Evolutionary conservation across 2,113 vertebrate genomes (phyloP).

Genomic region (Lamprologus callipterus): DNA sequence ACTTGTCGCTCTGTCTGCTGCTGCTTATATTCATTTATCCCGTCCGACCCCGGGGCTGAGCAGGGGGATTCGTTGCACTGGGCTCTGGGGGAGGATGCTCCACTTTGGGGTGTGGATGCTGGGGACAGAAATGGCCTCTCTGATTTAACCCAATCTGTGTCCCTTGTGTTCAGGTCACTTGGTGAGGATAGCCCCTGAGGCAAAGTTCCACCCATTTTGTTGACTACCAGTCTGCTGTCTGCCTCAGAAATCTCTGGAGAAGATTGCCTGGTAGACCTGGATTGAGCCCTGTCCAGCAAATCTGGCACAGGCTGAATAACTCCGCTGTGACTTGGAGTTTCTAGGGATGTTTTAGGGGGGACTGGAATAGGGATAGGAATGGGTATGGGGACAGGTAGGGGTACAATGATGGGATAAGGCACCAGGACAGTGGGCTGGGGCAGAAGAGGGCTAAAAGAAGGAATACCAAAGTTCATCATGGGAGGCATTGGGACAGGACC

Average conservation of each 20-base stretch:
- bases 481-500: conserved; percentile 86
- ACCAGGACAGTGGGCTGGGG: conserved; percentile 90
- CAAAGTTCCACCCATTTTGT: conserved; percentile 34
- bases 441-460: conserved; percentile 86
- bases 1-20: conserved; percentile 83
- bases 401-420: conserved; percentile 93
- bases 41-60: conserved; percentile 65
- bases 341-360: conserved; percentile 76
- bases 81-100: conserved; percentile 71
- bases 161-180: conserved; percentile 73
- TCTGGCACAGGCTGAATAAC: conserved; percentile 85
- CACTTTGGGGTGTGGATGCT: conserved; percentile 71
- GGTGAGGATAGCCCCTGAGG: conserved; percentile 76
- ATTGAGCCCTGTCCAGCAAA: conserved; percentile 63
- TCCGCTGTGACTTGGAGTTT: conserved; percentile 79
- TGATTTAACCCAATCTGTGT: conserved; percentile 74
- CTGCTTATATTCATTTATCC: conserved; percentile 82
- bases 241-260: conserved; percentile 58
- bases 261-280: conserved; percentile 72
- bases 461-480: conserved; percentile 88
- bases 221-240: conserved; percentile 49
- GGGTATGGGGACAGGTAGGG: conserved; percentile 89
- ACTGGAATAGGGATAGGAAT: conserved; percentile 91
- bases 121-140: conserved; percentile 71
- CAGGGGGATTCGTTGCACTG: conserved; percentile 67